These are phyloP conservation scores for Phoeniculus purpureus DNA, from an alignment of 2,797 vertebrate species.

Conservation along the genomic window DNA sequence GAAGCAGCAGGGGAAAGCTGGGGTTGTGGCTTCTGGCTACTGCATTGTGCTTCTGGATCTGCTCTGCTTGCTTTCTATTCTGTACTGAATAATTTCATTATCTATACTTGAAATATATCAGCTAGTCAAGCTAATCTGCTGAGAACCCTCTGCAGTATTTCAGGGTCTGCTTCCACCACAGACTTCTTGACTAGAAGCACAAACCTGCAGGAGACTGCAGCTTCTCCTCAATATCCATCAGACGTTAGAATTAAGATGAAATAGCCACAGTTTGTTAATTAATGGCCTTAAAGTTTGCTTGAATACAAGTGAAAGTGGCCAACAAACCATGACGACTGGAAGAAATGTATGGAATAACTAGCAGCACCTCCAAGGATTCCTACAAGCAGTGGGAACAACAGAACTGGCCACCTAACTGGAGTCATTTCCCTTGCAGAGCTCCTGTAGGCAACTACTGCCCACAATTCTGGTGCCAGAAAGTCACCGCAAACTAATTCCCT, in stretches of 20 bases:
- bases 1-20: not conserved
- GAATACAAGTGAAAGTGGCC: not conserved
- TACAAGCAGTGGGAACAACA: not conserved
- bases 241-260: not conserved
- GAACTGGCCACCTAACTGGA: not conserved
- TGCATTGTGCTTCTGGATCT: not conserved
- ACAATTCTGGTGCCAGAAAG: not conserved
- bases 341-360: not conserved
- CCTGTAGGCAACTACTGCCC: fast-evolving
- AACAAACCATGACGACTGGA: not conserved
- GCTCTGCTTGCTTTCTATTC: not conserved
- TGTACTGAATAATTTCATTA: not conserved
- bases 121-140: not conserved
- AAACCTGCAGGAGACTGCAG: not conserved
- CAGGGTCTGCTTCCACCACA: not conserved
- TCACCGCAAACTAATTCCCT: not conserved
- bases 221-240: not conserved
- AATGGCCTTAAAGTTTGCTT: not conserved
- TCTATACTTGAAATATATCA: not conserved
- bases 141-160: not conserved
- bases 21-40: not conserved
- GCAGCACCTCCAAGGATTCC: not conserved
- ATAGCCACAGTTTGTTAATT: not conserved
- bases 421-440: not conserved
- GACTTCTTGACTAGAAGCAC: not conserved